Base-by-base conservation (phyloP, 1,140 invertebrate species). In the Neodiprion fabricii region DNA sequence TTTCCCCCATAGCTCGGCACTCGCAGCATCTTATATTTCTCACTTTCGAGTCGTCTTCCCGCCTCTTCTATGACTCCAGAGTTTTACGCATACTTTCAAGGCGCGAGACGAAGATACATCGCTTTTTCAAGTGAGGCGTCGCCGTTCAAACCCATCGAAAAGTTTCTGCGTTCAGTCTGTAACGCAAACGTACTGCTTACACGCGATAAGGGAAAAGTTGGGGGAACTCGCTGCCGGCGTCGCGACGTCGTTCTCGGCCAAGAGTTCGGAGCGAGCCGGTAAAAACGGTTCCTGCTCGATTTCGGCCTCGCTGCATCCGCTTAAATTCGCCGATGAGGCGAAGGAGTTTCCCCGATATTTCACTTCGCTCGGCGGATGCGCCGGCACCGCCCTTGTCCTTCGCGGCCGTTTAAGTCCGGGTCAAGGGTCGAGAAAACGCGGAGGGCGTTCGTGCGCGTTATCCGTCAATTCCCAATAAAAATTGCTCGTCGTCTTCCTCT, bases 121-220 rank as follows among this genome's bases (percentile, higher is more conserved):
- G 28, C 53, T 61, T 61, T 61, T 61, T n/a, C 2, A n/a, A 61
- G 53, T 61, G 53, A 61, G n/a, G 11, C 28, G 28, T 40, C 53
- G 53, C 2, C 53, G 53, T 61, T n/a, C 53, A 61, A 61, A 61
- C 53, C n/a, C 53, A 61, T 61, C 53, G 53, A 61, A 61, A 61
- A 61, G 11, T 61, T 61, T 61, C n/a, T 61, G 11, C 1, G 11
- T n/a, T 61, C 53, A n/a, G 28, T 40, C 2, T 5, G 28, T 40
- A 40, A 40, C 28, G 28, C 28, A 40, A 40, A 40, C 28, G 28
- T 40, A 40, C 28, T 40, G 28, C 28, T 40, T 40, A 40, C 28
- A 40, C 28, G 53, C 53, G 53, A 61, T 61, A n/a, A n/a, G 53
- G 53, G 53, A 61, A 61, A 61, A 61, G 53, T 61, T 61, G 11